Conservation (phyloP, 2,113 vertebrate genomes). For the human (Homo sapiens) region DNA sequence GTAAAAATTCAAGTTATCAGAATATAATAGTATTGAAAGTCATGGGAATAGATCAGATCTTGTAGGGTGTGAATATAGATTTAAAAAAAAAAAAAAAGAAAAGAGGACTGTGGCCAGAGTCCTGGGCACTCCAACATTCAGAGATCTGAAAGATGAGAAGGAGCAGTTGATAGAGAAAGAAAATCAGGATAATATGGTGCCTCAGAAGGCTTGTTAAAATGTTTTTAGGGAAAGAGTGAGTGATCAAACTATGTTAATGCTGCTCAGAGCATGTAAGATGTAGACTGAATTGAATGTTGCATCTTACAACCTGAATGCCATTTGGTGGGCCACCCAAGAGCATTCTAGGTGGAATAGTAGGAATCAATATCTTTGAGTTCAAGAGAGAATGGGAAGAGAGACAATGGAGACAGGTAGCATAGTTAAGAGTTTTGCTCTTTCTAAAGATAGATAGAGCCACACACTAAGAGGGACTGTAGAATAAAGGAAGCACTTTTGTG, state of each 20-base stretch:
- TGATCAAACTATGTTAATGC: not conserved
- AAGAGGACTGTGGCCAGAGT: not conserved
- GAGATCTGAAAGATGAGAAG: not conserved
- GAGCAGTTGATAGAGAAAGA: not conserved
- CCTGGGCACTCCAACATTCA: not conserved
- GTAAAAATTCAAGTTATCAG: not conserved
- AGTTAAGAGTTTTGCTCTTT: not conserved
- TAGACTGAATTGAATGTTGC: not conserved
- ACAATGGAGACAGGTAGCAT: not conserved
- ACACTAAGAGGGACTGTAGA: not conserved
- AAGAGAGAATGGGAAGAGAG: not conserved
- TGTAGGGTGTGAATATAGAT: not conserved
- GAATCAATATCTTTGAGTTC: not conserved
- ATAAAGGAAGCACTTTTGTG: not conserved
- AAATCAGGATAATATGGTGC: not conserved
- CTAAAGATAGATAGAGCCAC: not conserved
- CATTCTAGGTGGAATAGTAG: conserved; percentile 7
- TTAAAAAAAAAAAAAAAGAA: not conserved
- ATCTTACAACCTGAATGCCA: not conserved
- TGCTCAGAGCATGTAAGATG: not conserved
- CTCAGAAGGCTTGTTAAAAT: not conserved
- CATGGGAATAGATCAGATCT: not conserved
- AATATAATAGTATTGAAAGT: not conserved
- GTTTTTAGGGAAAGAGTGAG: not conserved
- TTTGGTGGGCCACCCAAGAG: not conserved